Conservation (phyloP, 2,888 invertebrate species). For the Calephelis perditalis region DNA sequence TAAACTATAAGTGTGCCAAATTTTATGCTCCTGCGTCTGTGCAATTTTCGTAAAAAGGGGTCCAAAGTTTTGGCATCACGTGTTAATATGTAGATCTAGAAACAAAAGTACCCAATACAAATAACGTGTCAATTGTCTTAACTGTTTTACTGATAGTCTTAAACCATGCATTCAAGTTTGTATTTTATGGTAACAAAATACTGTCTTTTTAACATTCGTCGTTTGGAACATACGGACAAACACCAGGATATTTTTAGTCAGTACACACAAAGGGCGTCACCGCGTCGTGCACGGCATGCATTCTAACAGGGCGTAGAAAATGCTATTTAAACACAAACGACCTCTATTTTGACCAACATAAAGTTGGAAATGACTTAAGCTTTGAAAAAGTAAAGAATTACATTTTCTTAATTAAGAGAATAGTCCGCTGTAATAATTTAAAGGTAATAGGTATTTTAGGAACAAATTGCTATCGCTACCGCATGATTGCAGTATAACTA, state of each 20-base stretch:
- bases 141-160: too few relatives aligned
- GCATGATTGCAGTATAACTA: constrained; percentile 13
- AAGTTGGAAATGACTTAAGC: constrained; percentile 21
- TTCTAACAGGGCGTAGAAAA: constrained; percentile 13
- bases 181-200: too few relatives aligned
- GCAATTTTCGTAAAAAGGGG: too few relatives aligned
- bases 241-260: constrained; percentile 49
- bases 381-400: not conserved
- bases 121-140: too few relatives aligned
- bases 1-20: too few relatives aligned
- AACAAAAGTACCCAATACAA: too few relatives aligned
- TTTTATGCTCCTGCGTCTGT: too few relatives aligned
- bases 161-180: too few relatives aligned
- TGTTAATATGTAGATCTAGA: too few relatives aligned
- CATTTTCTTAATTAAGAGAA: not conserved
- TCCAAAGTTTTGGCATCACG: too few relatives aligned
- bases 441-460: not conserved
- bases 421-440: not conserved
- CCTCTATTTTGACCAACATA: constrained; percentile 12
- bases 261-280: constrained; percentile 52
- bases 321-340: not conserved
- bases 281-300: constrained; percentile 34
- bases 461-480: constrained; percentile 13
- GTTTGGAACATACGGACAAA: constrained; percentile 41
- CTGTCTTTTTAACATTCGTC: not conserved